These are phyloP conservation scores for Corythaixoides concolor DNA, from an alignment of 2,113 vertebrate genomes.

Conservation along the genomic window DNA sequence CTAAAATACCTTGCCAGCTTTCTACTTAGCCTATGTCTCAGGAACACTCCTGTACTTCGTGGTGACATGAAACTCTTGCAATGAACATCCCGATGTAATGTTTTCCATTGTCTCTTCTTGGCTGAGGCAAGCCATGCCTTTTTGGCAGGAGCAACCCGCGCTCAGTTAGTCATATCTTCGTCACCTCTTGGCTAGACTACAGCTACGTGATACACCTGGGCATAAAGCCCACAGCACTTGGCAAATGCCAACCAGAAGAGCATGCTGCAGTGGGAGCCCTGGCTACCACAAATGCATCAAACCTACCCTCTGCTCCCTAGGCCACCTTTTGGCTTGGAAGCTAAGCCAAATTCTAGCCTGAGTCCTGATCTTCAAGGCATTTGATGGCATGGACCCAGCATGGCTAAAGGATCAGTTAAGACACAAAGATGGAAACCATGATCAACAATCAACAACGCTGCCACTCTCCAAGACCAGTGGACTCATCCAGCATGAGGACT, in stretches of 20 bases:
- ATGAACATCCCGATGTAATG: background rate
- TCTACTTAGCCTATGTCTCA: background rate
- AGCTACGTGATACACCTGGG: constrained; percentile 28
- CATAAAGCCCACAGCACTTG: constrained; percentile 38
- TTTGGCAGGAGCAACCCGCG: background rate
- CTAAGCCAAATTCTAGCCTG: background rate
- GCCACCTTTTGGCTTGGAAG: background rate
- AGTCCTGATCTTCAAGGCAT: background rate
- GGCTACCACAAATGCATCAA: background rate
- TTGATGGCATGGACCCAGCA: background rate
- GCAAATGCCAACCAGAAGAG: background rate
- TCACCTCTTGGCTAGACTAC: constrained; percentile 39
- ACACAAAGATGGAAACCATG: background rate
- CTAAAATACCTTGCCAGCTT: background rate
- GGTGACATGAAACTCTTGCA: background rate
- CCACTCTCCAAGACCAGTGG: background rate
- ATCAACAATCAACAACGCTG: background rate
- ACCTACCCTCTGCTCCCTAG: background rate
- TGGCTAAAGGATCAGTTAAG: constrained; percentile 1
- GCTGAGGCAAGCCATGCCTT: background rate
- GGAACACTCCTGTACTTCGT: background rate
- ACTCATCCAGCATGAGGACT: background rate
- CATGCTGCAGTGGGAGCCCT: background rate
- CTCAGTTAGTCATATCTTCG: constrained; percentile 10
- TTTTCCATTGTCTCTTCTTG: background rate